Percentiles rank a stretch among this genome's conserved stretches.
Evolutionary conservation across 2,113 vertebrate species (phyloP).

Genomic region (Melanerpes formicivorus): DNA sequence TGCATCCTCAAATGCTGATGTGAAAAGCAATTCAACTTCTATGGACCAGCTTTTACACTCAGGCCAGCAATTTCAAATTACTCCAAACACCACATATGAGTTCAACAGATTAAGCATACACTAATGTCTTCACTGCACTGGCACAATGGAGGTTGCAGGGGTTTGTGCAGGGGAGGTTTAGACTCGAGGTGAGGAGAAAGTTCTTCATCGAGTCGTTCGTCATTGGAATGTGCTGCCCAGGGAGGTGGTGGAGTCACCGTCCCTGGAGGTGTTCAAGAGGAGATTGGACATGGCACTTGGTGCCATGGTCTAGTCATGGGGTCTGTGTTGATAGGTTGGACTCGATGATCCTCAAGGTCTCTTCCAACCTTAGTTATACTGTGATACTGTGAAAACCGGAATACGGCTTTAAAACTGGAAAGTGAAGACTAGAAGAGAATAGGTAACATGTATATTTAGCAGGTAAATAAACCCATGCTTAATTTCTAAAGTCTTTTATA

Average conservation of each 20-base stretch:
- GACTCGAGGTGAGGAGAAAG: no score
- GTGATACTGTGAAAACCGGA: neutral
- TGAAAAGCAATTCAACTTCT: neutral
- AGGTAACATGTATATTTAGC: neutral
- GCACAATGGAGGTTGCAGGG: neutral
- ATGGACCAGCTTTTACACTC: neutral
- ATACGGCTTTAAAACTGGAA: neutral
- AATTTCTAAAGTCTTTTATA: neutral
- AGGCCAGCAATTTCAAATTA: constrained; percentile 26
- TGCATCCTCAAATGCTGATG: neutral
- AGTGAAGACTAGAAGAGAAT: neutral
- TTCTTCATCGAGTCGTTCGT: no score
- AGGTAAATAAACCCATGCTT: neutral
- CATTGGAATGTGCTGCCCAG: no score
- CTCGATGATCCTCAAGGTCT: no score
- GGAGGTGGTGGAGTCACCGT: no score
- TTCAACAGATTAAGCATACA: neutral
- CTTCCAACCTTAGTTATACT: no score
- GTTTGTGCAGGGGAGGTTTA: neutral
- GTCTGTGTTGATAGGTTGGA: no score
- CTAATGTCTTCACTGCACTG: neutral
- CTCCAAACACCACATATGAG: neutral
- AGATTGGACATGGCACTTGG: no score
- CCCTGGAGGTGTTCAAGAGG: no score
- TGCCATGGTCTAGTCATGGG: no score